Base-by-base conservation (phyloP, 2,113 vertebrate genomes). In the Ornithorhynchus anatinus region DNA sequence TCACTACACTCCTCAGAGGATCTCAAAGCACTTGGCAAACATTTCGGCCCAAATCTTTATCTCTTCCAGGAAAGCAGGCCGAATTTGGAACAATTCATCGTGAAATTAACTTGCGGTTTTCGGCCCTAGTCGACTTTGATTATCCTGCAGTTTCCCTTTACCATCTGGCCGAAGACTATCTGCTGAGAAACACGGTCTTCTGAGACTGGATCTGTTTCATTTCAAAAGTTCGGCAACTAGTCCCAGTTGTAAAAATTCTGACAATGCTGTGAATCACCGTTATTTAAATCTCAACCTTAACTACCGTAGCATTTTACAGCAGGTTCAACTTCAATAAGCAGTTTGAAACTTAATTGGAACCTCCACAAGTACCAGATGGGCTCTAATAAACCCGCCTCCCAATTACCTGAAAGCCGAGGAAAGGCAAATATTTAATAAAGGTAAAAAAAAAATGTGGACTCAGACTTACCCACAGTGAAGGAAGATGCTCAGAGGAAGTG, bases 401-500 rank as follows among this genome's bases (percentile, higher is more conserved):
- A 3, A 14, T 10, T 0, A 3, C 0, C 43, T 48, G 27, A 29
- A 63, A 82, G 72, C n/a, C 9, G 7, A 9, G 4, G 10, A 35
- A 59, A 67, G 66, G 33, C 3, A 11, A 4, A 6, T 17, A 19
- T 0, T 9, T 16, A 8, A 6, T n/a, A n/a, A n/a, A n/a, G n/a
- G n/a, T n/a, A n/a, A 51, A 17, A 47, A 66, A 57, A 47, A 71
- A 58, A 36, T n/a, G 29, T 60, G 59, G 57, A n/a, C 75, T 20
- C 6, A 4, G 8, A 77, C 89, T 88, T 93, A 99, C 98, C 90
- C 95, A 97, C 20, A 99, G 89, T 0, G 97, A 96, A 45, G 96
- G 91, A 29, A 99, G 96, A 71, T 97, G 94, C 62, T 99, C 98
- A 0, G 96, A 92, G 38, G 95, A 93, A 3, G 97, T 97, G 81